A percentile compares a stretch with the other conserved stretches of the same genome.
Conservation (phyloP, 2,888 invertebrate species). For the Andrena fulva region DNA sequence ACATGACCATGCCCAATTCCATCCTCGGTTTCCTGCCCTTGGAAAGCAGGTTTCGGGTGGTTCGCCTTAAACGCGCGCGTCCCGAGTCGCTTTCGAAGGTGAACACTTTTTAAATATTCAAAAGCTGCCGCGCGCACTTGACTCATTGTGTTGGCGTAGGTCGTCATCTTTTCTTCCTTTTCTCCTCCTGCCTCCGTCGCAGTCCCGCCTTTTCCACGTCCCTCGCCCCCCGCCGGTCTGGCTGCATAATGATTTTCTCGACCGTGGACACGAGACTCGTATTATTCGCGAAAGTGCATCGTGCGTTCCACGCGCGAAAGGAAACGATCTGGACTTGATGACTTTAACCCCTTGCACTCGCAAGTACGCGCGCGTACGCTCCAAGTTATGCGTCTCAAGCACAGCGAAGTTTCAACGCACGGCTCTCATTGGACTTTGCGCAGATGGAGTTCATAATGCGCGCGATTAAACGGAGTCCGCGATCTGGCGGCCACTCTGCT, state of each 20-base stretch:
- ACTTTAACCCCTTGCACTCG: not conserved
- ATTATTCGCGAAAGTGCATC: not conserved
- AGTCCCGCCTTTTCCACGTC: not conserved
- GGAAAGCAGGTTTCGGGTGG: constrained; percentile 46
- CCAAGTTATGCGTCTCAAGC: too few relatives aligned
- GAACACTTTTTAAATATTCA: constrained; percentile 56
- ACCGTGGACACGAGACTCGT: not conserved
- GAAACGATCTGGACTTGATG: not conserved
- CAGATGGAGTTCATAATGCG: too few relatives aligned
- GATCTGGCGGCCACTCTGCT: too few relatives aligned
- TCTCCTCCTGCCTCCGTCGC: not conserved
- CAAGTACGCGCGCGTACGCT: not conserved
- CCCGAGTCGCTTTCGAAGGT: constrained; percentile 39
- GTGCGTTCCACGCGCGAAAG: not conserved
- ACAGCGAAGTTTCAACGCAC: not conserved
- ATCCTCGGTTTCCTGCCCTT: constrained; percentile 38
- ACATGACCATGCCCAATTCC: constrained; percentile 64
- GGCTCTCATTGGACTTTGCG: too few relatives aligned
- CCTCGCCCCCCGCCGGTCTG: not conserved
- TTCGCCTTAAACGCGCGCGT: constrained; percentile 18
- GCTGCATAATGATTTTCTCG: not conserved
- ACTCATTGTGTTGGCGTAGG: constrained; percentile 72
- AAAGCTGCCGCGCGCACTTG: constrained; percentile 55
- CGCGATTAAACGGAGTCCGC: too few relatives aligned
- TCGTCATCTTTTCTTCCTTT: constrained; percentile 45